Percentiles rank a stretch among this genome's conserved stretches.
These are phyloP conservation scores for Propithecus deckenii DNA, from an alignment of 2,797 vertebrate genomes.

Conservation along the genomic window DNA sequence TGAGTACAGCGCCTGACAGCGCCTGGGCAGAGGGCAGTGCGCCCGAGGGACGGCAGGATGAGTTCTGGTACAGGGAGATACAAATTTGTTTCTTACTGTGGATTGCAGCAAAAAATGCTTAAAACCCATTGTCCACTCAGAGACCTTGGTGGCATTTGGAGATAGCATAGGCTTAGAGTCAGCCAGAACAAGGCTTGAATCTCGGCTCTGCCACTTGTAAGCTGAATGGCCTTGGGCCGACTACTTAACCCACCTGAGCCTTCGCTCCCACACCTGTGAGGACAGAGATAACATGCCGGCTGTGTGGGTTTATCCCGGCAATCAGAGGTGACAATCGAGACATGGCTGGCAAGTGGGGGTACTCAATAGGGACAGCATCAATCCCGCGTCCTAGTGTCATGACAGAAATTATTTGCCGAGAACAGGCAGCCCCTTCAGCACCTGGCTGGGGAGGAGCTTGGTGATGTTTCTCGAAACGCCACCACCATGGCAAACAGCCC, in stretches of 20 bases:
- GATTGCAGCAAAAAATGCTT: not conserved
- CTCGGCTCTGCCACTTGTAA: not conserved
- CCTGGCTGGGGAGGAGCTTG: not conserved
- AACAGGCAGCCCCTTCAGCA: not conserved
- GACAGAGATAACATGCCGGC: not conserved
- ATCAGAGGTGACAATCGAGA: not conserved
- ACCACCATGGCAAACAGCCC: rapidly evolving
- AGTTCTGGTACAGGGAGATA: not conserved
- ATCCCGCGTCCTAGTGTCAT: not conserved
- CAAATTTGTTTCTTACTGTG: not conserved
- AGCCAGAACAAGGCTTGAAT: not conserved
- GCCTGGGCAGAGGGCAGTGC: not conserved
- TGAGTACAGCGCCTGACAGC: rapidly evolving
- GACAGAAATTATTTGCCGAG: not conserved
- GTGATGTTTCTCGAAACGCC: not conserved
- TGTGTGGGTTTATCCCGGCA: not conserved
- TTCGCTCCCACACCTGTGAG: rapidly evolving
- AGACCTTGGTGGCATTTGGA: not conserved
- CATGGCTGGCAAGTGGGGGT: not conserved
- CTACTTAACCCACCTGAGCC: not conserved
- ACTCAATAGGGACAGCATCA: not conserved
- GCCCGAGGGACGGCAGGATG: not conserved
- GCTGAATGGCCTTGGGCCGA: not conserved
- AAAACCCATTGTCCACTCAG: not conserved
- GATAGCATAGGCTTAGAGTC: not conserved